Evolutionary conservation across 2,113 vertebrate genomes (phyloP).

Genomic region (Anoura caudifer): DNA sequence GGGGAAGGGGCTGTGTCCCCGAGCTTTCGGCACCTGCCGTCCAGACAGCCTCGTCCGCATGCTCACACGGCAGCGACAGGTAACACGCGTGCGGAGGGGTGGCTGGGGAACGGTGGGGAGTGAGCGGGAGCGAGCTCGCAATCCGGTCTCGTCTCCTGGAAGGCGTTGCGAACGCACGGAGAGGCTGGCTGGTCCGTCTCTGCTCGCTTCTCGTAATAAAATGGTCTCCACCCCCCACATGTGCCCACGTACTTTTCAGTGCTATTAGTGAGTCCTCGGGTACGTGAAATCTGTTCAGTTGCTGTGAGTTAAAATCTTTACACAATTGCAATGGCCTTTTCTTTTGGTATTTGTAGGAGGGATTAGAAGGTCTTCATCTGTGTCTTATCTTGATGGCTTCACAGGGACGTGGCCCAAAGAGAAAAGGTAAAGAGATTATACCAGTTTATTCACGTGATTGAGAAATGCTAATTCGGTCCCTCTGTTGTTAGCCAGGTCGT

Average conservation of each 20-base stretch:
- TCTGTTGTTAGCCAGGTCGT: not conserved
- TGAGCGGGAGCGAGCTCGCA: not conserved
- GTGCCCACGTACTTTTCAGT: not conserved
- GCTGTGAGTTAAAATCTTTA: not conserved
- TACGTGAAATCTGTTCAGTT: not conserved
- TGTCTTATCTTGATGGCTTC: constrained; percentile 97
- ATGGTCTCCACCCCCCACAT: not conserved
- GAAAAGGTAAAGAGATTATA: constrained; percentile 85
- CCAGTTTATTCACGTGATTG: not conserved
- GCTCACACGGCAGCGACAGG: constrained; percentile 81
- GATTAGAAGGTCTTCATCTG: constrained; percentile 95
- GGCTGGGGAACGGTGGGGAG: not conserved
- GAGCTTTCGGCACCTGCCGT: constrained; percentile 67
- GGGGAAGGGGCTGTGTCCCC: constrained; percentile 68
- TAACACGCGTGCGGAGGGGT: constrained; percentile 62
- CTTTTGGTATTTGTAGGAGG: constrained; percentile 82
- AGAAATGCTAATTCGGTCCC: not conserved
- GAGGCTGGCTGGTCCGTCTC: not conserved
- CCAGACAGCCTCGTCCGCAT: constrained; percentile 72
- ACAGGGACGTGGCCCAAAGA: constrained; percentile 98
- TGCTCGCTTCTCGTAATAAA: not conserved
- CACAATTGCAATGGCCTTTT: constrained; percentile 11
- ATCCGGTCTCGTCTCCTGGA: not conserved
- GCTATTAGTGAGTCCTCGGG: not conserved
- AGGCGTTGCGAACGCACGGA: not conserved